Evolutionary conservation across 1,140 invertebrate species (phyloP).

Genomic region (Oryzaephilus surinamensis): DNA sequence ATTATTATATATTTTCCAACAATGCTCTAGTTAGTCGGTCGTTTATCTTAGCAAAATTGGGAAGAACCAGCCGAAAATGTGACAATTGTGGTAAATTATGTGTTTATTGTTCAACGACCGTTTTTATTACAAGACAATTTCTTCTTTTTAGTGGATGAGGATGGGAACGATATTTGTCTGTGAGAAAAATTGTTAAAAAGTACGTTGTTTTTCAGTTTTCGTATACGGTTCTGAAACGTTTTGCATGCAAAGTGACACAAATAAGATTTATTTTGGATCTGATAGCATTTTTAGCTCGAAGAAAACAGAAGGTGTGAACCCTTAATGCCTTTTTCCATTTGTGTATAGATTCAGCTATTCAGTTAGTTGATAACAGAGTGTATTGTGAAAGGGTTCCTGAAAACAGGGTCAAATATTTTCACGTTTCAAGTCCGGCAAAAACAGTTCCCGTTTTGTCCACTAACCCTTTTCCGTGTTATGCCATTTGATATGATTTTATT

Average conservation of each 20-base stretch:
- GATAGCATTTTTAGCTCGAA: conserved; percentile 1
- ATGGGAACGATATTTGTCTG: too few species aligned
- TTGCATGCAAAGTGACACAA: too few species aligned
- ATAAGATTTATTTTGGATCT: conserved; percentile 9
- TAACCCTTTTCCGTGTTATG: too few species aligned
- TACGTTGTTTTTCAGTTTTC: too few species aligned
- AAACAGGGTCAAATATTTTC: conserved; percentile 8
- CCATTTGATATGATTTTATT: conserved; percentile 1
- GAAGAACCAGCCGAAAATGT: conserved; percentile 2
- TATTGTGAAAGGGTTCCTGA: too few species aligned
- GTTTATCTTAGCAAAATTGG: conserved; percentile 13
- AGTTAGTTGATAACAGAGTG: too few species aligned
- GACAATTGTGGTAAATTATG: conserved; percentile 8
- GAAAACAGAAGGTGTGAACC: conserved; percentile 10
- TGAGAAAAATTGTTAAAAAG: too few species aligned
- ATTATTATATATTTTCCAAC: conserved; percentile 7
- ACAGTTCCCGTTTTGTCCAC: not conserved
- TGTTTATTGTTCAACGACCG: conserved; percentile 6
- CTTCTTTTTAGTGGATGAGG: too few species aligned
- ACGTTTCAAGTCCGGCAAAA: conserved; percentile 6
- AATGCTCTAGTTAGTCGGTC: conserved; percentile 16
- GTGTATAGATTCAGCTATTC: too few species aligned
- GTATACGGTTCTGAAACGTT: too few species aligned
- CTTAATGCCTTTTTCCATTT: conserved; percentile 4
- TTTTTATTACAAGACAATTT: too few species aligned